Base-by-base conservation (phyloP, 2,113 vertebrate species). In the Serinus canaria region DNA sequence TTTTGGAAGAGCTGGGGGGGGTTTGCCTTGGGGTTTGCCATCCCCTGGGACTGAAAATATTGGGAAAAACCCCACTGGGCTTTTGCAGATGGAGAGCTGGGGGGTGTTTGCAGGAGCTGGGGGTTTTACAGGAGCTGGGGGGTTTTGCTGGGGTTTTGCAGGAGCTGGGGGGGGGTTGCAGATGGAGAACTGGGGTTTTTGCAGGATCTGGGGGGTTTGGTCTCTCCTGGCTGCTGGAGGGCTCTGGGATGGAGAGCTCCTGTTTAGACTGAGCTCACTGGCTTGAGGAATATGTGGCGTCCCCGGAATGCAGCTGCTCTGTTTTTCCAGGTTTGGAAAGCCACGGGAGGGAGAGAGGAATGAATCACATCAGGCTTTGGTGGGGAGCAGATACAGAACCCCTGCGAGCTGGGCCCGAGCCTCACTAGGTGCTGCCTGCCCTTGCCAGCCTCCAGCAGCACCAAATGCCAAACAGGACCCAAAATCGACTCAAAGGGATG, bases 221-320 rank as follows among this genome's bases (percentile, higher is more conserved):
- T 72, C 88, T 77, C 73, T 75, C 47, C 59, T 68, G 27, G 39
- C 67, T 18, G 37, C 1, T 37, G 85, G 23, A 83, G 91, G 91
- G 91, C 83, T 49, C 82, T 12, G 90, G 63, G 89, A 50, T 77
- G 93, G 21, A 62, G 82, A 91, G 64, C 85, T 72, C 44, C 94
- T 97, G 96, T 97, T 97, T 97, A 97, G 97, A 95, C 96, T 96
- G 95, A 7, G 85, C 92, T 96, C 95, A 96, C 58, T 96, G 92
- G 95, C 95, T 96, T 97, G 96, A 96, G 95, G 95, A 97, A 92
- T 93, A 97, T 84, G 86, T 96, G 91, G 96, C 91, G 81, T 88
- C 95, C 94, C 46, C 31, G 83, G 95, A 92, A 92, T 95, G 87
- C 1, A 2, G 41, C 10, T 7, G 62, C 87, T 93, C 85, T 96